A percentile compares a stretch with the other conserved stretches of the same genome.
Evolutionary conservation across 2,113 vertebrate species (phyloP).

Genomic region (Onychorhynchus coronatus): DNA sequence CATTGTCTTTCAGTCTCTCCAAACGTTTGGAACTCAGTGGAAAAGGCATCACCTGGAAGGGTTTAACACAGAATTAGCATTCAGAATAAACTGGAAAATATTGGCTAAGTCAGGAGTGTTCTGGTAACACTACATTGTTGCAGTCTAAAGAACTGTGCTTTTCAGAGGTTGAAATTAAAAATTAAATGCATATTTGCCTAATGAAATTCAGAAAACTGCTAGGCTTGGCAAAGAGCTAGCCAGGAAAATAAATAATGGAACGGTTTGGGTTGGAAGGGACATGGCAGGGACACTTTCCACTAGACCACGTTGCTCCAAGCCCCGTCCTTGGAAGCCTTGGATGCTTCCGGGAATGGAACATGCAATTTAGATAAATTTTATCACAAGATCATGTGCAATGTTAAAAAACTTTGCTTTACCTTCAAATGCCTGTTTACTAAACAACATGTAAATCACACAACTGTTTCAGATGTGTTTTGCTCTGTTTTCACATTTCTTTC

Average conservation of each 20-base stretch:
- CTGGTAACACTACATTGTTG: neutral
- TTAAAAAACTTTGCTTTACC: neutral
- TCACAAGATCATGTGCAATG: neutral
- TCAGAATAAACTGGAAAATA: neutral
- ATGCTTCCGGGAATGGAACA: neutral
- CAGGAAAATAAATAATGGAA: neutral
- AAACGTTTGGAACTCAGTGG: conserved; percentile 80
- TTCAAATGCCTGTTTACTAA: neutral
- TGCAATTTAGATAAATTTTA: neutral
- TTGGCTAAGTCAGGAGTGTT: neutral
- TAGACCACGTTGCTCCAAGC: neutral
- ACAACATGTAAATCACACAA: neutral
- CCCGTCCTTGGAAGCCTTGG: neutral
- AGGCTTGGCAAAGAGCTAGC: neutral
- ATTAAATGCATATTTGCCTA: neutral
- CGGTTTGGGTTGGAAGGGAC: neutral
- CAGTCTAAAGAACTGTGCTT: neutral
- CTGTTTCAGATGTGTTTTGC: neutral
- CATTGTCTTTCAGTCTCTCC: conserved; percentile 91
- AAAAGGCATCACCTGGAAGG: conserved; percentile 85
- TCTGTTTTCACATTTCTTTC: neutral
- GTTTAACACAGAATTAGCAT: neutral
- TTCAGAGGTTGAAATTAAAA: neutral
- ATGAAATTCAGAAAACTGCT: neutral
- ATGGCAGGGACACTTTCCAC: neutral